Conservation (phyloP, 1,140 invertebrate genomes). For the Penaeus vannamei region DNA sequence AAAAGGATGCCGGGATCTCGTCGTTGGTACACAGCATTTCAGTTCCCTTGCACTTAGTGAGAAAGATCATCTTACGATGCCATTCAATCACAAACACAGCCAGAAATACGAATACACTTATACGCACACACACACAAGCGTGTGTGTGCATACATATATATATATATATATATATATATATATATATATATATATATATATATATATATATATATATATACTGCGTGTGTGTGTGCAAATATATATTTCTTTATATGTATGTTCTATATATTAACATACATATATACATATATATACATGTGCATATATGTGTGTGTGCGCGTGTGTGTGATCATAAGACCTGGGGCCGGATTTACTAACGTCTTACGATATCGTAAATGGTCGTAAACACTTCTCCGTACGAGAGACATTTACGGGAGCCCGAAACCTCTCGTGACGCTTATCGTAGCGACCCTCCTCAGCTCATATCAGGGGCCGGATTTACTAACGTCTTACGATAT, state of each 20-base stretch:
- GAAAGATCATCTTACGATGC: background rate
- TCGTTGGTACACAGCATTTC: background rate
- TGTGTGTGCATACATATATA: background rate
- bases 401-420: too few species aligned
- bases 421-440: too few species aligned
- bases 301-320: too few species aligned
- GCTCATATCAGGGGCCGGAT: too few species aligned
- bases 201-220: background rate
- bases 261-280: background rate
- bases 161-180: background rate
- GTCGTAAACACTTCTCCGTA: too few species aligned
- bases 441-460: too few species aligned
- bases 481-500: too few species aligned
- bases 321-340: too few species aligned
- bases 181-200: background rate
- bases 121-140: background rate
- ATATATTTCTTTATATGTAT: background rate
- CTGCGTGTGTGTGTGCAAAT: background rate
- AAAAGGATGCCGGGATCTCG: background rate
- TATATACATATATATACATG: background rate
- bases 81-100: background rate
- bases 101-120: background rate
- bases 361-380: too few species aligned
- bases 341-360: too few species aligned
- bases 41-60: background rate